Evolutionary conservation across 2,113 vertebrate genomes (phyloP), one percentile per base, ranked within the genome.

Genomic region (Takifugu bimaculatus): DNA sequence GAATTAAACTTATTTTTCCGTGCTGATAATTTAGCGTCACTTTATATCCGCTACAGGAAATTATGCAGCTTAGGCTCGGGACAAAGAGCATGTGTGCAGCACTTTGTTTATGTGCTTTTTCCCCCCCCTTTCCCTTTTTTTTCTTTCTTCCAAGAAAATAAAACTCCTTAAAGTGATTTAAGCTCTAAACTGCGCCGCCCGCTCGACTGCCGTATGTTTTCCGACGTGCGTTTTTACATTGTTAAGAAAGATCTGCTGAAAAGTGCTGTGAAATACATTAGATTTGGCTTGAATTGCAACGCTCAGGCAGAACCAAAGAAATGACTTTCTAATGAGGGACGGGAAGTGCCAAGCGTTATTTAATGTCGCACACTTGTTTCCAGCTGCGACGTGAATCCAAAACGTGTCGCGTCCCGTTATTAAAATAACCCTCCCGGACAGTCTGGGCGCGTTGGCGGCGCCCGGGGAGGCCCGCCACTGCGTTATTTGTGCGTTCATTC

Each of bases 11-110:
- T 83, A 65, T 82, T 83, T 87, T 39, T 81, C 72, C 43, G 15
- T 72, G 56, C 69, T 72, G 63, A 80, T 84, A 82, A 88, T 85
- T 86, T 77, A 75, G 75, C 74, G 68, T 79, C 74, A 67, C 70
- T 73, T 74, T 79, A 79, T 83, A 78, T 87, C 83, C 73, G 60
- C 80, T 65, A 65, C 87, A 84, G 87, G 87, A 85, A 84, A 88
- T 84, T 64, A 70, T 79, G 61, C 65, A 62, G 81, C 75, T 83
- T 74, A 76, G 69, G 60, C 43, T 55, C 7, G 1, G 35, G 42
- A 59, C 20, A 2, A 15, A 64, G 62, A 6, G 62, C n/a, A 10
- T 55, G 42, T 52, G 60, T 44, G 54, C 42, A 9, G 14, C 13
- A 25, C 26, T 29, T 42, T 58, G 64, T 65, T 6, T 67, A 35